Evolutionary conservation across 2,113 vertebrate species (phyloP).

Genomic region (Apteryx owenii): DNA sequence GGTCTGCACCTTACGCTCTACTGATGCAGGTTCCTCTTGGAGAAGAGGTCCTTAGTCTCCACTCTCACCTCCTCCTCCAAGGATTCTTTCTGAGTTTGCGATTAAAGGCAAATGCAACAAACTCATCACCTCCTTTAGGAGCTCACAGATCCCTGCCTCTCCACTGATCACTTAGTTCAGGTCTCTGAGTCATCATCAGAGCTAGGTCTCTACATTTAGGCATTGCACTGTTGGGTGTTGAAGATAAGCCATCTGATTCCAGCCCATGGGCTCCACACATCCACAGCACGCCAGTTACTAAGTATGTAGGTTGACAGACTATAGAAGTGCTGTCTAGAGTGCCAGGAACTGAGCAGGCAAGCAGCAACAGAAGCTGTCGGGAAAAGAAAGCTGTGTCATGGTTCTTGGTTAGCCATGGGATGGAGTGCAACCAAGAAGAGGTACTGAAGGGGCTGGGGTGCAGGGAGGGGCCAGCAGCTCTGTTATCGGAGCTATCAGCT

Average conservation of each 20-base stretch:
- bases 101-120: neutral
- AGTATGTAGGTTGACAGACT: neutral
- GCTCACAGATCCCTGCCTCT: conserved; percentile 1
- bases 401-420: neutral
- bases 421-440: neutral
- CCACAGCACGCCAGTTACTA: neutral
- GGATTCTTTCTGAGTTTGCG: neutral
- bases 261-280: neutral
- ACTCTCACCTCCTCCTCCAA: neutral
- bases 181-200: conserved; percentile 14
- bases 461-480: neutral
- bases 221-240: neutral
- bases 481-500: accelerated
- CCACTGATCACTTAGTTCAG: neutral
- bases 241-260: neutral
- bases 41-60: neutral
- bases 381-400: neutral
- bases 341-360: neutral
- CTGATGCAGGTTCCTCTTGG: neutral
- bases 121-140: neutral
- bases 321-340: neutral
- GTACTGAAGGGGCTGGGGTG: accelerated
- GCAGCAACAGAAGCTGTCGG: neutral
- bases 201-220: neutral
- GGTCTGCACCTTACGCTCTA: neutral